phyloP scores from a whole-genome alignment of 2,797 vertebrate genomes.

The Malurus splendens region DNA sequence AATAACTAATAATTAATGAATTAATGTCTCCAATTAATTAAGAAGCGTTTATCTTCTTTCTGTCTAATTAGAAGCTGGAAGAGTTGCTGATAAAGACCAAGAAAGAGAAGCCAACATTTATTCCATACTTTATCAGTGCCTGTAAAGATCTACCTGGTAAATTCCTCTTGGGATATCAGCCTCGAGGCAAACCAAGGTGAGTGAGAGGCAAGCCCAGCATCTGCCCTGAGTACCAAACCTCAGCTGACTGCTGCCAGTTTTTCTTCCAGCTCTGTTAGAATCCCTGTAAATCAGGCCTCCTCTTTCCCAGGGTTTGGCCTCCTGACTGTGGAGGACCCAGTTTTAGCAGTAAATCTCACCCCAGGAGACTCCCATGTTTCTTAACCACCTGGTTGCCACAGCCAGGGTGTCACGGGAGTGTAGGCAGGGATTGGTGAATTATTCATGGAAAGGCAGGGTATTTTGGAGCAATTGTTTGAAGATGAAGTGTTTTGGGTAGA shows the following conservation, averaged over 20 bases:
- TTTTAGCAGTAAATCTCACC: neutral
- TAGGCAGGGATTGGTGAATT: neutral
- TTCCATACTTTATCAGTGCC: slow-evolving; percentile 94
- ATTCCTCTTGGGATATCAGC: slow-evolving; percentile 97
- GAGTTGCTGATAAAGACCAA: slow-evolving; percentile 89
- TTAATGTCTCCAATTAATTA: too few relatives aligned
- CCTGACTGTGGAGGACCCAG: neutral
- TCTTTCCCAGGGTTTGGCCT: neutral
- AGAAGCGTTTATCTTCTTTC: neutral
- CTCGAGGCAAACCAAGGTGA: slow-evolving; percentile 96
- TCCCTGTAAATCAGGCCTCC: neutral
- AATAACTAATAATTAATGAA: slow-evolving; percentile 30
- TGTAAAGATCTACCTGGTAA: slow-evolving; percentile 96
- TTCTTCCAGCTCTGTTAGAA: neutral
- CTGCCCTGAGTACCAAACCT: neutral
- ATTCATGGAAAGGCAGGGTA: neutral
- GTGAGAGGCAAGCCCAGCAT: slow-evolving; percentile 2
- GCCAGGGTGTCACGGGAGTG: neutral
- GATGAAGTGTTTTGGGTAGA: neutral
- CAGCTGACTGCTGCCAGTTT: neutral
- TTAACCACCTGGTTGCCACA: neutral
- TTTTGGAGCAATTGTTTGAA: neutral
- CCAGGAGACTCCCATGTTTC: neutral
- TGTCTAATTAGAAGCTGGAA: slow-evolving; percentile 88
- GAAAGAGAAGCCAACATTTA: slow-evolving; percentile 97